Conservation (phyloP, 2,888 invertebrate genomes). For the Drosophila subquinaria region DNA sequence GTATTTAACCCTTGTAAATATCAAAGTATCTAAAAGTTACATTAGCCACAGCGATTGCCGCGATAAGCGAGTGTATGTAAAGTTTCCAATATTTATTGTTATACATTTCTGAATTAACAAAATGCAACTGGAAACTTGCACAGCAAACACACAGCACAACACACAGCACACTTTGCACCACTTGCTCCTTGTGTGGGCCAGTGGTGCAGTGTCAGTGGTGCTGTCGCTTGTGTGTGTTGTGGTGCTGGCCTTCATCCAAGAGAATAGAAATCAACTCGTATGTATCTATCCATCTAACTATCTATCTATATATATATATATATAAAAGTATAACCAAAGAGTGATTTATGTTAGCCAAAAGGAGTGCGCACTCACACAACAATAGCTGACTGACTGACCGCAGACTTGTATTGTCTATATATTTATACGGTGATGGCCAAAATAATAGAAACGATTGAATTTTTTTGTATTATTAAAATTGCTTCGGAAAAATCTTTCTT, state of each 20-base stretch:
- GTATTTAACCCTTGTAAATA: too few relatives aligned
- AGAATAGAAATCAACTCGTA: conserved; percentile 51
- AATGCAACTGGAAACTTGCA: conserved; percentile 45
- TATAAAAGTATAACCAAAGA: conserved; percentile 6
- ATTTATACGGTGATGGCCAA: background rate
- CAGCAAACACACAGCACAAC: conserved; percentile 18
- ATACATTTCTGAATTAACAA: conserved; percentile 17
- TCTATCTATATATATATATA: conserved; percentile 6
- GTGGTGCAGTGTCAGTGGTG: conserved; percentile 30
- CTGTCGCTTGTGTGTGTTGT: conserved; percentile 31
- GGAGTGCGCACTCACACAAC: conserved; percentile 36
- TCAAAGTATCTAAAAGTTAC: background rate
- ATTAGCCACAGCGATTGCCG: too few relatives aligned
- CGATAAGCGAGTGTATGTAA: conserved; percentile 32
- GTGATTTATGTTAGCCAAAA: conserved; percentile 47
- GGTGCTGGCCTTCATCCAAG: conserved; percentile 66
- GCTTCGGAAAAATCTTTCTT: too few relatives aligned
- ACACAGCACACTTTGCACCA: conserved; percentile 18
- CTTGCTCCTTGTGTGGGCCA: conserved; percentile 52
- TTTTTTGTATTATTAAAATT: too few relatives aligned
- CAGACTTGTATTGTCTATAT: conserved; percentile 2
- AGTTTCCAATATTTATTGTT: background rate
- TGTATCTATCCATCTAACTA: background rate
- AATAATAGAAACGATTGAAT: too few relatives aligned
- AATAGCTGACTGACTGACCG: conserved; percentile 21